Conservation (phyloP, 2,888 invertebrate genomes). For the Serrognathus titanus region DNA sequence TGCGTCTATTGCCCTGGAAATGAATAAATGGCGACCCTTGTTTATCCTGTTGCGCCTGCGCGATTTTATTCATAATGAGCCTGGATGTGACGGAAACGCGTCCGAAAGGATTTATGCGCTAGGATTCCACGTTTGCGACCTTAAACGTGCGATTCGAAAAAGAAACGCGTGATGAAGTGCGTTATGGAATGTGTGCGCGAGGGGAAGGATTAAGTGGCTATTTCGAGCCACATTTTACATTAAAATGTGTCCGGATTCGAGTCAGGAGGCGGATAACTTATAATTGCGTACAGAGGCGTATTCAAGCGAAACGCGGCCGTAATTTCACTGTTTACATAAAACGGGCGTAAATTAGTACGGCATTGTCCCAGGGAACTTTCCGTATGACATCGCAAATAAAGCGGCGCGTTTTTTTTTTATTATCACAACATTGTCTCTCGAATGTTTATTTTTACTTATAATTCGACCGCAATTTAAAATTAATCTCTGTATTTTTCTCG, state of each 20-base stretch:
- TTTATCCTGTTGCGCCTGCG: conserved; percentile 11
- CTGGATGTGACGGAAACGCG: conserved; percentile 23
- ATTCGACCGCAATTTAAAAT: conserved; percentile 15
- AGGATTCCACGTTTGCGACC: conserved; percentile 9
- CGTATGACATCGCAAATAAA: no score
- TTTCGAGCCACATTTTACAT: neutral
- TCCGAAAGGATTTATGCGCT: conserved; percentile 21
- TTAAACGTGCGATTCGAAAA: neutral
- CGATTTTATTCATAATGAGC: conserved; percentile 23
- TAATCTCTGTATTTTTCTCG: conserved; percentile 20
- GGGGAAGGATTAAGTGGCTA: conserved; percentile 1
- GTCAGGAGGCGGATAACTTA: neutral
- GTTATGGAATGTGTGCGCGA: neutral
- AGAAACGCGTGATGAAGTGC: conserved; percentile 5
- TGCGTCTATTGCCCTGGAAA: neutral
- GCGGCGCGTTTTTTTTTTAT: no score
- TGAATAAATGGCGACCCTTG: conserved; percentile 2
- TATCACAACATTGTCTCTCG: neutral
- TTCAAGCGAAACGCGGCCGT: no score
- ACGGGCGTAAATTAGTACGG: no score
- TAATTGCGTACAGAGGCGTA: neutral
- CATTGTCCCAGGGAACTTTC: no score
- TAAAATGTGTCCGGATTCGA: neutral
- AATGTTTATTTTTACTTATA: conserved; percentile 11
- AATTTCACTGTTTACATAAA: no score